A percentile compares a stretch with the other conserved stretches of the same genome.
Conservation (phyloP, 2,797 vertebrate species). For the Arctocebus calabarensis region DNA sequence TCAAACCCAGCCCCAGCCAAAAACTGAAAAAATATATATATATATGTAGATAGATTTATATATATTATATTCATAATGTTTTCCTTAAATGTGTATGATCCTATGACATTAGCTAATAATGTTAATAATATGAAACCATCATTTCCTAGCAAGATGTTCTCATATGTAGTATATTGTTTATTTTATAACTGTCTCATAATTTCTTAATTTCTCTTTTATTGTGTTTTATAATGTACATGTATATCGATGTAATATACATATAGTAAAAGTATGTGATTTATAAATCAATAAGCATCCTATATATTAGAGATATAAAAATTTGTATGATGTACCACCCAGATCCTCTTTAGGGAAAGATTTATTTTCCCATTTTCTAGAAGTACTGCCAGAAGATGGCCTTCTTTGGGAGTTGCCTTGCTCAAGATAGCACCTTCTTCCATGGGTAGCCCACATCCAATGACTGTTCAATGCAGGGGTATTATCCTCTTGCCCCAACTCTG, state of each 20-base stretch:
- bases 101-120: neutral
- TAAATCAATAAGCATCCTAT: neutral
- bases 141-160: constrained; percentile 8
- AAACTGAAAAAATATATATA: too few species aligned
- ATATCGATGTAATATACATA: neutral
- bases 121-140: neutral
- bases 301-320: neutral
- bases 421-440: neutral
- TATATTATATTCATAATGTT: neutral
- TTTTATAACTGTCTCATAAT: neutral
- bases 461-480: too few species aligned
- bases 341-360: neutral
- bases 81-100: neutral
- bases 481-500: neutral
- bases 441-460: neutral
- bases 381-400: neutral
- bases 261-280: neutral
- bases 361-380: neutral
- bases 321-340: neutral
- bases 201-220: neutral
- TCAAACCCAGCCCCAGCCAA: too few species aligned
- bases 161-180: neutral
- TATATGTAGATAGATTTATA: too few species aligned
- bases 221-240: neutral
- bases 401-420: neutral